These are phyloP conservation scores for Lampropteryx suffumata DNA, from an alignment of 2,888 invertebrate genomes.

Conservation along the genomic window DNA sequence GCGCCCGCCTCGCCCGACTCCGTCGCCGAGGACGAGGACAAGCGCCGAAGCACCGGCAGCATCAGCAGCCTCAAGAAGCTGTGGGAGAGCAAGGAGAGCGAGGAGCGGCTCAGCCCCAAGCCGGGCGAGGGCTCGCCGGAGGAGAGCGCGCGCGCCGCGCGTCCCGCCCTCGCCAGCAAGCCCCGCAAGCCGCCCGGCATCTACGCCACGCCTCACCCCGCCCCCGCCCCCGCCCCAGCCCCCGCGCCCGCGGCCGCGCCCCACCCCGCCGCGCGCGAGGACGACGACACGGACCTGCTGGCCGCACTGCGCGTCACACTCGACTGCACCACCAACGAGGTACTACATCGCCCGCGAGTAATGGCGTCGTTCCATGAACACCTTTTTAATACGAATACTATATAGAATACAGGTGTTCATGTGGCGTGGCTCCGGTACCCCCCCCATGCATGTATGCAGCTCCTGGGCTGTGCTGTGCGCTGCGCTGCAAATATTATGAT, in stretches of 20 bases:
- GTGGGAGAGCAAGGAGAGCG: constrained; percentile 92
- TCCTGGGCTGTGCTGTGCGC: too few species aligned
- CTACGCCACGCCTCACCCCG: constrained; percentile 87
- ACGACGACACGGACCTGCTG: constrained; percentile 67
- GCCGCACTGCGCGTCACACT: constrained; percentile 82
- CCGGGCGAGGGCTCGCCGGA: constrained; percentile 68
- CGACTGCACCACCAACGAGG: constrained; percentile 81
- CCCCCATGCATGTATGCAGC: too few species aligned
- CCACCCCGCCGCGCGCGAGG: constrained; percentile 43
- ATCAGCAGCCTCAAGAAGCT: constrained; percentile 95
- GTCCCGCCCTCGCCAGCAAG: constrained; percentile 60
- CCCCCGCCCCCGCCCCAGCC: constrained; percentile 52
- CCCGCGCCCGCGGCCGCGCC: constrained; percentile 46
- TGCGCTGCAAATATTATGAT: too few species aligned
- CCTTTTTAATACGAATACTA: too few species aligned
- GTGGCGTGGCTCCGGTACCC: too few species aligned
- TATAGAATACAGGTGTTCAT: too few species aligned
- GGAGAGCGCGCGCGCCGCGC: constrained; percentile 47
- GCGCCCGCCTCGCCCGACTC: constrained; percentile 56
- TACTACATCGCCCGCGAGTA: constrained; percentile 34
- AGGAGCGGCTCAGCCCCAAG: constrained; percentile 85
- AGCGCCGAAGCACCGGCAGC: constrained; percentile 95
- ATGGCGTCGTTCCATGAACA: too few species aligned
- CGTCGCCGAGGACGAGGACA: constrained; percentile 83
- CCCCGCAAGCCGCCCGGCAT: constrained; percentile 82